Evolutionary conservation across 1,140 invertebrate species (phyloP), one percentile per base, ranked within the genome.

Genomic region (Drosophila carrolli): DNA sequence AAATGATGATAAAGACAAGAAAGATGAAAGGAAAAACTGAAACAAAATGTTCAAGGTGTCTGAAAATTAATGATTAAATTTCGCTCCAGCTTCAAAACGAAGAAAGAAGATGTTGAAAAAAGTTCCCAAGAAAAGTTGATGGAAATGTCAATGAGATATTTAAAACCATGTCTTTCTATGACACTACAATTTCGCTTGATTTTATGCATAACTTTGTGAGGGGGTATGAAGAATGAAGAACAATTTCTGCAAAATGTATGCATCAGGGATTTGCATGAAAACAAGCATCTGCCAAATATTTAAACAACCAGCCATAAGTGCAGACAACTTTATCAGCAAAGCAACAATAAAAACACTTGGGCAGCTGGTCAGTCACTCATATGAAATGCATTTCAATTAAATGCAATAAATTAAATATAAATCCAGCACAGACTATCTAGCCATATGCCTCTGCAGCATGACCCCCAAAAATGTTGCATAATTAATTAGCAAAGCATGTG

Each of bases 361-460:
- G 16, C 58, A 65, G 59, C 29, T 66, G 56, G 32, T 43, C 41
- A 50, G 35, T 40, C 51, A 70, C 59, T 66, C 54, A 77, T 71
- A 46, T 37, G 35, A 58, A 78, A 83, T 83, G 71, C 65, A 78
- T 76, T 83, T 76, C 71, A 84, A 76, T 84, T 83, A 79, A 72
- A 84, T 60, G 65, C 65, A 79, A 81, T 81, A 81, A 81, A 83
- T 83, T 83, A 59, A 83, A 60, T 66, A 68, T 47, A 62, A 14
- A 43, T 60, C 47, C 40, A 46, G 55, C 37, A 68, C 43, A 59
- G 13, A 41, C 11, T 51, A 40, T 44, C 55, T 53, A 72, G 40
- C 40, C 67, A 66, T 35, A 63, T 65, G 62, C 58, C 53, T 32
- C 19, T 13, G 5, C 13, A 51, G 55, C 47, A 13, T 55, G 51